Conservation (phyloP, 1,140 invertebrate genomes). For the Pectinophora gossypiella region DNA sequence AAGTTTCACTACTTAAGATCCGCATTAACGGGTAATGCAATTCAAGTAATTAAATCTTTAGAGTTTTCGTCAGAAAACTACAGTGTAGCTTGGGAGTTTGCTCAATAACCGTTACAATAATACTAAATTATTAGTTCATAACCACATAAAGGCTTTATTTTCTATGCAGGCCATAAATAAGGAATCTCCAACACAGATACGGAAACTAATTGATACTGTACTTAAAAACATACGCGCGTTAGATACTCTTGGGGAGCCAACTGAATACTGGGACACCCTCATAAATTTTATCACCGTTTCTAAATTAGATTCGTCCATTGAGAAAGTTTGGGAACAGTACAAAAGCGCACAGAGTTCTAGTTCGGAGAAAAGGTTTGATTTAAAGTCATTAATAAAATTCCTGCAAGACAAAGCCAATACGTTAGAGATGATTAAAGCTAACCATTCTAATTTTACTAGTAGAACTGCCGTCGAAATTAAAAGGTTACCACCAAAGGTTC, state of each 20-base stretch:
- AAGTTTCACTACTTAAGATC: constrained; percentile 3
- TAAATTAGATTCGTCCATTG: too few relatives aligned
- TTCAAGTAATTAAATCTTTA: not conserved
- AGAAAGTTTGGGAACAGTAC: too few relatives aligned
- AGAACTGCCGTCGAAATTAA: too few relatives aligned
- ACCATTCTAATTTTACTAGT: not conserved
- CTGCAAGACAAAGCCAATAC: not conserved
- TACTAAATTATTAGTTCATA: not conserved
- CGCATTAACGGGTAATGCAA: not conserved
- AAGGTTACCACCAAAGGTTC: too few relatives aligned
- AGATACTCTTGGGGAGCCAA: too few relatives aligned
- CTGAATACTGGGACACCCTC: too few relatives aligned
- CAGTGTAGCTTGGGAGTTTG: not conserved
- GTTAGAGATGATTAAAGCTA: not conserved
- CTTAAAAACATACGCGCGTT: too few relatives aligned
- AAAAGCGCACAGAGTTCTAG: too few relatives aligned
- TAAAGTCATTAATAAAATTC: not conserved
- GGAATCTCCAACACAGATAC: too few relatives aligned
- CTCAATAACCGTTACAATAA: constrained; percentile 1
- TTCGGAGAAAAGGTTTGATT: too few relatives aligned
- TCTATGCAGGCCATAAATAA: not conserved
- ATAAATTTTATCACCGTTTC: too few relatives aligned
- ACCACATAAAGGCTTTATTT: constrained; percentile 1
- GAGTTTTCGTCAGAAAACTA: not conserved
- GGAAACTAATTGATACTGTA: too few relatives aligned